phyloP scores from a whole-genome alignment of 2,888 invertebrate species.

The Patella ulyssiponensis region DNA sequence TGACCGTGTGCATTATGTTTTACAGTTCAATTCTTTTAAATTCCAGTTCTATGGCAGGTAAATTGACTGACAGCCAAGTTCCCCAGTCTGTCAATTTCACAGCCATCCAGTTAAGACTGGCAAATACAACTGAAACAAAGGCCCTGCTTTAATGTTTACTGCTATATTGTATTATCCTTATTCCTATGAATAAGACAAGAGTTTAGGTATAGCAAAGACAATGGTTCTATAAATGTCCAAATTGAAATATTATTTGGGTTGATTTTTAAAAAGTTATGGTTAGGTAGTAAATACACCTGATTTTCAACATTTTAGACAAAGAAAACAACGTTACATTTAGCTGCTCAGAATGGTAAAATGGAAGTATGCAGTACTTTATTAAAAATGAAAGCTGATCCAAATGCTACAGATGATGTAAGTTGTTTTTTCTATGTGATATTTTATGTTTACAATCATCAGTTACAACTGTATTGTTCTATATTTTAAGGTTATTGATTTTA shows the following conservation, averaged over 20 bases:
- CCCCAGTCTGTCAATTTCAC: no score
- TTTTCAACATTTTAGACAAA: slow-evolving; percentile 78
- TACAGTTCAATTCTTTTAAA: no score
- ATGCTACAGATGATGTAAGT: slow-evolving; percentile 85
- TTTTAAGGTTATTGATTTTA: neutral
- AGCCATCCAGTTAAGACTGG: no score
- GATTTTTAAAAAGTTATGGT: neutral
- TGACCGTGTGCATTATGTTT: no score
- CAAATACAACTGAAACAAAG: no score
- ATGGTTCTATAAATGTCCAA: neutral
- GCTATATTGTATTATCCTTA: no score
- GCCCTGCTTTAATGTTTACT: no score
- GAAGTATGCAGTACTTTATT: slow-evolving; percentile 93
- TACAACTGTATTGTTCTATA: neutral
- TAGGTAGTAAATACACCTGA: slow-evolving; percentile 7
- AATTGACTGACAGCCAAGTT: no score
- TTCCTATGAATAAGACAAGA: neutral
- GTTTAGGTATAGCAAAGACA: neutral
- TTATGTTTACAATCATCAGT: neutral
- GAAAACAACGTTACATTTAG: slow-evolving; percentile 97
- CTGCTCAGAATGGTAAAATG: slow-evolving; percentile 95
- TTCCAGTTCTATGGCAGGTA: no score
- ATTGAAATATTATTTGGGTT: neutral
- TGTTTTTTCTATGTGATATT: neutral
- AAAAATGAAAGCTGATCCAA: slow-evolving; percentile 94